A percentile compares a stretch with the other conserved stretches of the same genome.
phyloP scores from a whole-genome alignment of 2,888 invertebrate genomes.

The Drosophila merina region DNA sequence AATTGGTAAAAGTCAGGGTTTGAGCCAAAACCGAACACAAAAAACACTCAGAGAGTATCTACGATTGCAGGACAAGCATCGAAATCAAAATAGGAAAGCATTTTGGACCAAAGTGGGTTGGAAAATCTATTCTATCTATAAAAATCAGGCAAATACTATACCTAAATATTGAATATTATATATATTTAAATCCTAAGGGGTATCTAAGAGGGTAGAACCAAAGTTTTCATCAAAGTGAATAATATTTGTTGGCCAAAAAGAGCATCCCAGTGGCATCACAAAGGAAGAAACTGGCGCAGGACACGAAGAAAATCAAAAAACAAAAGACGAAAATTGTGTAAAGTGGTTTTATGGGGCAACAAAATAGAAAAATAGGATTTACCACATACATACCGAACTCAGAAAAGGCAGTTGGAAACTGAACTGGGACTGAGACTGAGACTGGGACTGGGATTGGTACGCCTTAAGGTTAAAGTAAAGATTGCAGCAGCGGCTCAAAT shows the following conservation, averaged over 20 bases:
- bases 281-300: constrained; percentile 42
- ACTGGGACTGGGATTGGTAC: constrained; percentile 46
- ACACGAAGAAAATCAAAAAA: constrained; percentile 72
- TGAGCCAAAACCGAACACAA: constrained; percentile 21
- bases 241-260: background rate
- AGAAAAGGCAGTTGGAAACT: constrained; percentile 17
- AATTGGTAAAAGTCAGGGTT: constrained; percentile 73
- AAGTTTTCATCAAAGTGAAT: background rate
- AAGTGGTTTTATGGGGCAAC: constrained; percentile 79
- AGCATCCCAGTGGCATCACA: constrained; percentile 17
- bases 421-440: constrained; percentile 14
- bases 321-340: constrained; percentile 80
- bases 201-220: too few relatives aligned
- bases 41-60: constrained; percentile 19
- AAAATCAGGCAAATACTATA: too few relatives aligned
- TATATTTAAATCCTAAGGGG: too few relatives aligned
- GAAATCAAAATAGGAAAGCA: constrained; percentile 11
- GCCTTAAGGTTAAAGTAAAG: constrained; percentile 80
- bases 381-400: constrained; percentile 55
- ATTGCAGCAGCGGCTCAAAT: constrained; percentile 80
- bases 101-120: background rate
- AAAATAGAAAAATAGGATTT: constrained; percentile 80
- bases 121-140: too few relatives aligned
- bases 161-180: too few relatives aligned
- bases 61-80: constrained; percentile 18